These are phyloP conservation scores for Terrapene triunguis DNA, from an alignment of 2,113 vertebrate species.

Conservation along the genomic window DNA sequence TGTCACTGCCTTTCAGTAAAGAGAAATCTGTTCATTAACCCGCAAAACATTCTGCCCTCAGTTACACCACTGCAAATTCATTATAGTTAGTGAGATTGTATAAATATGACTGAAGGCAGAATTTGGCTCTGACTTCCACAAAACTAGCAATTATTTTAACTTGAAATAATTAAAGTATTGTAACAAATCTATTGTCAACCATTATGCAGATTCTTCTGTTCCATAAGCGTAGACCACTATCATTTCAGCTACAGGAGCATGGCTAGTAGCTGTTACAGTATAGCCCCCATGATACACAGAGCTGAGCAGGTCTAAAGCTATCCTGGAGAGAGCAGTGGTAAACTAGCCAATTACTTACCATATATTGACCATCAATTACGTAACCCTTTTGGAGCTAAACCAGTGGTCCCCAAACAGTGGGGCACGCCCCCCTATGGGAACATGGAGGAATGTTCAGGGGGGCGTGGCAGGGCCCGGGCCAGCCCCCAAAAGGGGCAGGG, in stretches of 20 bases:
- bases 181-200: neutral
- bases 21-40: neutral
- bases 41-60: neutral
- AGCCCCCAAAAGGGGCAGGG: no score
- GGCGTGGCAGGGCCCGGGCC: no score
- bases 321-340: fast-evolving
- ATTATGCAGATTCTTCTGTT: neutral
- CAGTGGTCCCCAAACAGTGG: no score
- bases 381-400: neutral
- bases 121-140: neutral
- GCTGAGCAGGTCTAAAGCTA: neutral
- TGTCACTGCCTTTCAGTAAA: neutral
- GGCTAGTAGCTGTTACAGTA: neutral
- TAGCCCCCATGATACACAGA: neutral
- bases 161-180: neutral
- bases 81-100: neutral
- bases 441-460: no score
- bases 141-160: neutral
- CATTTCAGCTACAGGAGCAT: fast-evolving
- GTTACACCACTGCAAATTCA: neutral
- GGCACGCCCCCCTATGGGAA: no score
- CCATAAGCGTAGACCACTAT: neutral
- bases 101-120: neutral
- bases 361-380: neutral
- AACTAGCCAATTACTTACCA: neutral